Conservation (phyloP, 2,797 vertebrate genomes). For the Lutjanus campechanus region DNA sequence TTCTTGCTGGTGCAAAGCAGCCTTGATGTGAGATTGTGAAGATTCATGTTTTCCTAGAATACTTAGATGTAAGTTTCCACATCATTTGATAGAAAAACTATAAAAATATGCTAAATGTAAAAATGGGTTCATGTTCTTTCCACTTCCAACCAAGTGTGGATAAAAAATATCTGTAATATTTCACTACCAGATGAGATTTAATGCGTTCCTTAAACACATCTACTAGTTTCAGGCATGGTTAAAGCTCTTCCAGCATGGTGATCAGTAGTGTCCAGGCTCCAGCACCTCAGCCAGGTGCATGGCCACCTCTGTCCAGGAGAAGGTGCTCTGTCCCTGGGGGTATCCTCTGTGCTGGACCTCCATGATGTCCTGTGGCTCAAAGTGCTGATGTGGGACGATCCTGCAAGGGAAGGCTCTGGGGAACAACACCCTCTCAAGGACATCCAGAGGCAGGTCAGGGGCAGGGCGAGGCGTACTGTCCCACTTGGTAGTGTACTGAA, state of each 20-base stretch:
- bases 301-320: conserved; percentile 82
- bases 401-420: conserved; percentile 74
- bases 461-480: conserved; percentile 14
- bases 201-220: background rate
- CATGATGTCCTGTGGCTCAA: conserved; percentile 62
- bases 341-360: conserved; percentile 59
- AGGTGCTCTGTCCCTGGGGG: conserved; percentile 42
- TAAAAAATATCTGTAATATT: background rate
- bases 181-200: conserved; percentile 11
- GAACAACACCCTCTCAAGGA: conserved; percentile 77
- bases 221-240: background rate
- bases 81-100: background rate
- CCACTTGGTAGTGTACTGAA: conserved; percentile 68
- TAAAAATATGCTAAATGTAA: background rate
- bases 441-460: conserved; percentile 75
- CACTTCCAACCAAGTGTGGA: background rate
- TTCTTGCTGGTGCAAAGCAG: too few species aligned
- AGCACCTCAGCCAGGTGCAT: conserved; percentile 81
- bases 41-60: background rate
- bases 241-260: background rate
- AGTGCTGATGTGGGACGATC: conserved; percentile 51
- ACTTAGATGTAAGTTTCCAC: background rate
- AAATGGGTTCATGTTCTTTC: background rate
- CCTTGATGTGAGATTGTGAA: background rate
- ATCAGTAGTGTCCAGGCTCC: conserved; percentile 74